Evolutionary conservation across 1,140 invertebrate genomes (phyloP).

Genomic region (Leptinotarsa texana): DNA sequence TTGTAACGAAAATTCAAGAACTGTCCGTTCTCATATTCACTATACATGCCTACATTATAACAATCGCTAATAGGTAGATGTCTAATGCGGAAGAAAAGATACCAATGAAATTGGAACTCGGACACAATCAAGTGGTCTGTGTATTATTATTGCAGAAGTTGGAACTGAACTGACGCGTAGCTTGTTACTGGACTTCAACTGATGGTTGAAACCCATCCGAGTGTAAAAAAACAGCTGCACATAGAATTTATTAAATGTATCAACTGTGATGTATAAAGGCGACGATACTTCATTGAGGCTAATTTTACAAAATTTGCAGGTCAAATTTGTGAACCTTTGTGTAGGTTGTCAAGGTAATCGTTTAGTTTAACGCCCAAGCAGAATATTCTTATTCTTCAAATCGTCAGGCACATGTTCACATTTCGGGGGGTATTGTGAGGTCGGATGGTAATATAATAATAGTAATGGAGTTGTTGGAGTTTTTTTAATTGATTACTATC

Average conservation of each 20-base stretch:
- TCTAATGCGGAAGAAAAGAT: not conserved
- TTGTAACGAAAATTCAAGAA: slow-evolving; percentile 35
- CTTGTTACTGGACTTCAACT: slow-evolving; percentile 23
- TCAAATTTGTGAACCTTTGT: not conserved
- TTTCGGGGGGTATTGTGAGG: no score
- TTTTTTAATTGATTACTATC: no score
- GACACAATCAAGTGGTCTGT: not conserved
- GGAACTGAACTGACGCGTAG: slow-evolving; percentile 20
- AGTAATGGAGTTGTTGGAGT: no score
- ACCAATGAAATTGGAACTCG: not conserved
- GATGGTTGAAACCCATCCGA: slow-evolving; percentile 9
- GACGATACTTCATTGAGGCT: slow-evolving; percentile 14
- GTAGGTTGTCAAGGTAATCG: not conserved
- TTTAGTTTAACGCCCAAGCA: no score
- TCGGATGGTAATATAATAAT: no score
- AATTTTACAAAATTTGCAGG: slow-evolving; percentile 9
- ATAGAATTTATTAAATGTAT: slow-evolving; percentile 4
- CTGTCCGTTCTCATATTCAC: slow-evolving; percentile 33
- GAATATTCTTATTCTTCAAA: no score
- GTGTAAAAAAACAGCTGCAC: slow-evolving; percentile 34
- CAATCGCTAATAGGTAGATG: not conserved
- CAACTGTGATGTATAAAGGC: not conserved
- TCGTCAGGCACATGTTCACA: no score
- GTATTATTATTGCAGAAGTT: slow-evolving; percentile 17
- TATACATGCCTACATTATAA: slow-evolving; percentile 31